Evolutionary conservation across 2,888 invertebrate genomes (phyloP), one percentile per base, ranked within the genome.

Genomic region (Axea sp.): DNA sequence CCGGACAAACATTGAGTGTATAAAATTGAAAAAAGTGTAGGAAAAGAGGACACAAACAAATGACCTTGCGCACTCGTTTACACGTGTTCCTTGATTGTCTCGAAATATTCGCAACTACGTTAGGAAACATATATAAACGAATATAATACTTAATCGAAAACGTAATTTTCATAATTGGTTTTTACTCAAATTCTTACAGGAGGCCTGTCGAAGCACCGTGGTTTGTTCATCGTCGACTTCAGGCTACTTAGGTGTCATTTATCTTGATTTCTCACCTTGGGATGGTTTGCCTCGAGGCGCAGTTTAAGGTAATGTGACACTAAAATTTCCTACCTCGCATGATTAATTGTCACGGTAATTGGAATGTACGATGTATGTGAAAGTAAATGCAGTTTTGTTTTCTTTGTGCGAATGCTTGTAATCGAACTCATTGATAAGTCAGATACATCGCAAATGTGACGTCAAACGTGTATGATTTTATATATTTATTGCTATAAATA

Each of bases 181-280:
- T 19, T 19, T 24, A n/a, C n/a, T n/a, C n/a, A n/a, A n/a, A n/a
- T n/a, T n/a, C n/a, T n/a, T n/a, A n/a, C n/a, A n/a, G n/a, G 31
- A 43, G 5, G 12, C 9, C n/a, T 39, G 26, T 22, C 12, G 24
- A 43, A 45, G 33, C 7, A 5, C 8, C 9, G 33, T n/a, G 33
- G 24, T 33, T 57, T 33, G 8, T 28, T 37, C 37, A 47, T 37
- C 26, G 26, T 41, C 43, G 30, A 17, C 51, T 41, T 31, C 24
- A 62, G 49, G 41, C 45, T 28, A 57, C 37, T 67, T 49, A 41
- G n/a, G 57, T 55, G 59, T 59, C 59, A 35, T 68, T 68, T 43
- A 68, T 67, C 59, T 68, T 59, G 30, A 49, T 68, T 68, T 49
- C 49, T 57, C 68, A 59, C 57, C 57, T 59, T 59, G 57, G 28